Base-by-base conservation (phyloP, 2,113 vertebrate genomes). In the Psilopsiagon aymara region DNA sequence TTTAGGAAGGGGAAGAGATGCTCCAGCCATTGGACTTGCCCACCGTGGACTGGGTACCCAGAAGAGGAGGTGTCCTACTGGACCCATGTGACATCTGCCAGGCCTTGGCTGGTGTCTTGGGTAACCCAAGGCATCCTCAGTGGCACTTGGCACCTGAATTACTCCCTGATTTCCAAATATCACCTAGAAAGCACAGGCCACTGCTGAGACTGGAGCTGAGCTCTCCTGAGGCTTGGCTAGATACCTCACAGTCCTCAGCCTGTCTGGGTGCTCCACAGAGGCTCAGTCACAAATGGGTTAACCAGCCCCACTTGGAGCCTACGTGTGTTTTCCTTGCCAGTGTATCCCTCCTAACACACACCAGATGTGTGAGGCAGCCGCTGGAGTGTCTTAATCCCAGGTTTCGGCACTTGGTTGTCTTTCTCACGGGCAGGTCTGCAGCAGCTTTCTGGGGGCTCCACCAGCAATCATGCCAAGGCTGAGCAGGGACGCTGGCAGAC, bases 281-380 rank as follows among this genome's bases (percentile, higher is more conserved):
- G 35, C 55, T 78, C 49, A 75, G 96, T 14, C 75, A 81, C 0
- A 15, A 95, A 92, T 28, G 92, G 55, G 96, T 97, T 97, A 97
- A 97, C 27, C 47, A 76, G 69, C 41, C 43, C 86, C 1, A 7
- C 84, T 92, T 94, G 90, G 94, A 94, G 88, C 74, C 46, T 1
- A 15, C 59, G 73, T 75, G 76, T 89, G 55, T 94, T 96, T 96
- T 96, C 80, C 86, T 90, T 95, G 93, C 92, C 93, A 95, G 49
- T 86, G 51, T 75, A 94, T 94, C 90, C 6, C 0, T 92, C 84
- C 84, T 97, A 97, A 97, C 96, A 68, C 74, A 77, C 92, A 96
- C 94, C 96, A 97, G 97, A 97, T 97, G 97, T 97, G 88, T 41
- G 66, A 94, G 92, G 77, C 87, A 96, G 95, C 86, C 1, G 10